phyloP scores from a whole-genome alignment of 64 coral and sea anemone species.

The Montipora efflorescens region DNA sequence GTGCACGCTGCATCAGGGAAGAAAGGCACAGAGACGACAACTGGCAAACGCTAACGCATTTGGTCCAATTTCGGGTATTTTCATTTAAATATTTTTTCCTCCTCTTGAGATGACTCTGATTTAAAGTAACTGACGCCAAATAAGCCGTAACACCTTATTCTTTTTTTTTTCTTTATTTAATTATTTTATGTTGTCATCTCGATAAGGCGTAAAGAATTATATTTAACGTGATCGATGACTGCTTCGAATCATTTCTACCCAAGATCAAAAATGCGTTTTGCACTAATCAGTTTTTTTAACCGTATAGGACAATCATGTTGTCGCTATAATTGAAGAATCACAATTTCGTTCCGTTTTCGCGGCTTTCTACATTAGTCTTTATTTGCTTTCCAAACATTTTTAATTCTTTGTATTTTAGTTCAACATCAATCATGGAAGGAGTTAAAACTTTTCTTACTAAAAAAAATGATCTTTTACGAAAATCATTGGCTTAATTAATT shows the following conservation, averaged over 20 bases:
- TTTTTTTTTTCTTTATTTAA: background rate
- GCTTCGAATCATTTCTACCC: background rate
- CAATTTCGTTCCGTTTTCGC: no score
- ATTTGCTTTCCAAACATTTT: no score
- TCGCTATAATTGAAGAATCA: no score
- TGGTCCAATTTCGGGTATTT: slow-evolving; percentile 55
- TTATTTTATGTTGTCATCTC: background rate
- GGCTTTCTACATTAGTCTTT: no score
- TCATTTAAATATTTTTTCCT: background rate
- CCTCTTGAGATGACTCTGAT: background rate
- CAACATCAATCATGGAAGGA: no score
- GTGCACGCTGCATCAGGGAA: background rate
- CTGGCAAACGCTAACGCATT: slow-evolving; percentile 30
- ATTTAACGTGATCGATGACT: background rate
- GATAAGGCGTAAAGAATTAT: background rate
- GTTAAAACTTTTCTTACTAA: no score
- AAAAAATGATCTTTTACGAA: no score
- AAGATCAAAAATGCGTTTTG: no score
- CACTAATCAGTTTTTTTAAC: no score
- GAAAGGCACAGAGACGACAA: background rate
- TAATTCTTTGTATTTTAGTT: no score
- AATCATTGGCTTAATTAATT: no score
- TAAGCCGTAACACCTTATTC: background rate
- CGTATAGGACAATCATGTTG: no score
- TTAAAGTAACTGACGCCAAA: background rate